phyloP scores from a whole-genome alignment of 2,113 vertebrate species.

The Gallinago undulata region DNA sequence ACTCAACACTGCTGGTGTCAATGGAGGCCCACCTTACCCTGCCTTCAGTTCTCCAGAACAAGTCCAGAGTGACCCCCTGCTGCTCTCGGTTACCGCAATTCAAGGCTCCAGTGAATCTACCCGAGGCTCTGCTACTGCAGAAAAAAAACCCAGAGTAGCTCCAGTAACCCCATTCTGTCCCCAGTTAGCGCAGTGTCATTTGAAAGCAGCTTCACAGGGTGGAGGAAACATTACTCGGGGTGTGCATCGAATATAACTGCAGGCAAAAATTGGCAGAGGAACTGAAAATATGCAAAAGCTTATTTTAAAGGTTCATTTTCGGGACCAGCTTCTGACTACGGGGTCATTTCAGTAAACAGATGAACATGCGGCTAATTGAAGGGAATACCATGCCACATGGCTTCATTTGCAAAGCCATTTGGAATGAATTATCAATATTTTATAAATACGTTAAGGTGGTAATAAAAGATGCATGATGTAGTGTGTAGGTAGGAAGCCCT shows the following conservation, averaged over 20 bases:
- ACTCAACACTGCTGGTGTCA: neutral
- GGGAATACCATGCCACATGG: neutral
- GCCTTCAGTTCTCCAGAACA: neutral
- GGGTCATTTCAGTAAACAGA: slow-evolving; percentile 9
- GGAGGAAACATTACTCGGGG: neutral
- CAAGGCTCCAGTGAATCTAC: neutral
- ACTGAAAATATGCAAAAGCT: neutral
- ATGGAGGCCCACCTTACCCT: neutral
- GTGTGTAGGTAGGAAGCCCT: slow-evolving; percentile 60
- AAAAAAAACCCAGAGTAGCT: neutral
- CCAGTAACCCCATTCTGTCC: slow-evolving; percentile 45
- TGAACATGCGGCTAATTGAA: slow-evolving; percentile 29
- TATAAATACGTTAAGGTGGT: slow-evolving; percentile 67
- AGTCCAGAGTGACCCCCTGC: neutral
- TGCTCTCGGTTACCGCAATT: neutral
- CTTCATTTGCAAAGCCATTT: slow-evolving; percentile 60
- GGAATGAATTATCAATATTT: slow-evolving; percentile 75
- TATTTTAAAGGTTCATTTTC: neutral
- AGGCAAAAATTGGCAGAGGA: neutral
- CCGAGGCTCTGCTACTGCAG: neutral
- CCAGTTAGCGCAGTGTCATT: neutral
- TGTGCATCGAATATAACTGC: neutral
- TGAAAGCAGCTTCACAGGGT: neutral
- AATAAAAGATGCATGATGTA: slow-evolving; percentile 78
- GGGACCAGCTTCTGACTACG: neutral